Evolutionary conservation across 2,888 invertebrate species (phyloP), one percentile per base, ranked within the genome.

Genomic region (Nomada goodeniana): DNA sequence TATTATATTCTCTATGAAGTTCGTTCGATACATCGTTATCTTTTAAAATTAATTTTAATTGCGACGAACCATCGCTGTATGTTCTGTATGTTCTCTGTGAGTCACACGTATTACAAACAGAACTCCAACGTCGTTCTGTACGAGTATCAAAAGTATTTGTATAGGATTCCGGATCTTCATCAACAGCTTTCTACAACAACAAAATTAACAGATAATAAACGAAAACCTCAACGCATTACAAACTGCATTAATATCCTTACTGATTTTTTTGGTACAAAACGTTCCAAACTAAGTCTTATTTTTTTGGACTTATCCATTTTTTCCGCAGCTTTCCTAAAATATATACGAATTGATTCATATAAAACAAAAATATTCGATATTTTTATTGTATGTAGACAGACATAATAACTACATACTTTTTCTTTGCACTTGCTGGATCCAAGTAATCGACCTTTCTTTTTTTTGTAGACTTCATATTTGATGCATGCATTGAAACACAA

Each of bases 381-480:
- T 44, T 64, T 47, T 2, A 47, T 42, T 3, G 20, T 13, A 13
- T 47, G 2, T 13, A 53, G 7, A 44, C 9, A 20, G 50, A 10
- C 2, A 13, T 29, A 26, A 18, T 55, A 44, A 18, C 10, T 52
- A 83, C 92, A 91, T 92, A 97, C 97, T 96, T 96, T 90, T 96
- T 96, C 93, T 96, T 97, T 20, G 95, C 94, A 90, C 96, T 96
- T 89, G 96, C 94, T 50, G 95, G 95, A 82, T 94, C 95, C 55
- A 94, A 93, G 18, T 94, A 91, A 80, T 96, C 96, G 61, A 94
- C 95, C 93, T 96, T 96, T 71, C 96, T 94, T 92, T 97, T 97
- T 80, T 96, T 96, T 0, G 95, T 95, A 11, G 95, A 95, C 90
- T 95, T 96, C 60, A 96, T 91, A 47, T 95, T 94, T 0, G 96